These are phyloP conservation scores for Oscheius sp. DNA, from an alignment of 2,888 invertebrate species.

Conservation along the genomic window DNA sequence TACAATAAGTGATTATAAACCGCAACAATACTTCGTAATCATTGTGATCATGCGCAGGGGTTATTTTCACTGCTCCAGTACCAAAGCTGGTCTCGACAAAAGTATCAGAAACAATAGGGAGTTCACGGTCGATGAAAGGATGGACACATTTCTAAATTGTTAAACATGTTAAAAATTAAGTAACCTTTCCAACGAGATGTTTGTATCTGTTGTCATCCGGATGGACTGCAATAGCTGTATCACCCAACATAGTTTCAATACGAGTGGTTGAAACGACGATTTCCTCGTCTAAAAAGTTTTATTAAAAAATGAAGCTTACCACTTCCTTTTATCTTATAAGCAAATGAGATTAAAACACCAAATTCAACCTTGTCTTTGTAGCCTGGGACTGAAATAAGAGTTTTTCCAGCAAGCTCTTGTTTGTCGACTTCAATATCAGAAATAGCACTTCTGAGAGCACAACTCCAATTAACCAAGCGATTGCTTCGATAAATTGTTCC, in stretches of 20 bases:
- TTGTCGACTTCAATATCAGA: slow-evolving; percentile 99
- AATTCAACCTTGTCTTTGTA: slow-evolving; percentile 90
- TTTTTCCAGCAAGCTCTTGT: slow-evolving; percentile 85
- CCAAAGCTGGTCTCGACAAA: slow-evolving; percentile 95
- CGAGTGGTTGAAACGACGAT: slow-evolving; percentile 94
- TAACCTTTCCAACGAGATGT: slow-evolving; percentile 67
- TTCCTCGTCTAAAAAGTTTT: slow-evolving; percentile 77
- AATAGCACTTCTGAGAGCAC: slow-evolving; percentile 92
- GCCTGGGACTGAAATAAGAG: slow-evolving; percentile 87
- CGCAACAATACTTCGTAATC: slow-evolving; percentile 84
- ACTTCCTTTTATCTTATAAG: slow-evolving; percentile 80
- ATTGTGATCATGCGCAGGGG: slow-evolving; percentile 94
- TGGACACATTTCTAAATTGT: slow-evolving; percentile 80
- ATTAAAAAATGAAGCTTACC: slow-evolving; percentile 32
- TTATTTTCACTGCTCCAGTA: slow-evolving; percentile 97
- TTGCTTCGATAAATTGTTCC: slow-evolving; percentile 92
- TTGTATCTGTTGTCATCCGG: slow-evolving; percentile 84
- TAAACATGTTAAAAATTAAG: neutral
- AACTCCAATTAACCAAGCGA: slow-evolving; percentile 97
- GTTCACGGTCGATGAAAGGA: slow-evolving; percentile 84
- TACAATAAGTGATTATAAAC: neutral
- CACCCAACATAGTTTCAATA: slow-evolving; percentile 96
- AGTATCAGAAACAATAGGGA: slow-evolving; percentile 89
- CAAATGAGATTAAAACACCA: slow-evolving; percentile 89
- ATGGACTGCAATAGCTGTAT: slow-evolving; percentile 97